Evolutionary conservation across 2,113 vertebrate species (phyloP), one percentile per base, ranked within the genome.

Genomic region (Gasterosteus nipponicus): DNA sequence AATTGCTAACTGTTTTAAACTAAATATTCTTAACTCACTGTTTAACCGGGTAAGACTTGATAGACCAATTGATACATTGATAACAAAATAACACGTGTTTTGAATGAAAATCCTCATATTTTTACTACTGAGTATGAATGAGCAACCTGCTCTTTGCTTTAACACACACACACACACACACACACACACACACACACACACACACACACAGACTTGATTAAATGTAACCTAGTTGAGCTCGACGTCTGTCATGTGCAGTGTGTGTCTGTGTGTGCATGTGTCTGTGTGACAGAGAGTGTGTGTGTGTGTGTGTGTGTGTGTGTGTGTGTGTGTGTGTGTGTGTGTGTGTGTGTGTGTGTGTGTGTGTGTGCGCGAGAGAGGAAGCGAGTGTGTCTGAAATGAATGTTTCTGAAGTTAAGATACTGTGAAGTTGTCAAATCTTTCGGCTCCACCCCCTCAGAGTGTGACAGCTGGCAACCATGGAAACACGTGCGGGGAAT

Each of bases 391-490:
- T 15, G 59, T 57, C 56, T 67, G 22, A 62, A 68, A 69, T 39
- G 49, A 86, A 66, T 68, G 35, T 76, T 70, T 61, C 69, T 75
- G 66, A 75, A 85, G 77, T 70, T 53, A 84, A 81, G 59, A 81
- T 66, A 57, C 69, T 79, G 81, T 84, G 82, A 87, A 87, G 70
- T 84, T 72, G 62, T 80, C 69, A 77, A 84, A 56, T 73, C 35
- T 59, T 62, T 58, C 75, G 73, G 51, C 87, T 77, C 85, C 89
- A 11, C 88, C 89, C 81, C 60, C 19, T 47, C 16, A 33, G 14
- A 79, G 29, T 69, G 31, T 86, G 85, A 87, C 86, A 86, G 73
- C 19, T 65, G 67, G 91, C 91, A 82, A 78, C 89, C 81, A 91
- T 84, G 85, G 92, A 80, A 84, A 92, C 89, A 64, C 80, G 62